These are phyloP conservation scores for Drosophila neutralis DNA, from an alignment of 2,888 invertebrate genomes.

Conservation along the genomic window DNA sequence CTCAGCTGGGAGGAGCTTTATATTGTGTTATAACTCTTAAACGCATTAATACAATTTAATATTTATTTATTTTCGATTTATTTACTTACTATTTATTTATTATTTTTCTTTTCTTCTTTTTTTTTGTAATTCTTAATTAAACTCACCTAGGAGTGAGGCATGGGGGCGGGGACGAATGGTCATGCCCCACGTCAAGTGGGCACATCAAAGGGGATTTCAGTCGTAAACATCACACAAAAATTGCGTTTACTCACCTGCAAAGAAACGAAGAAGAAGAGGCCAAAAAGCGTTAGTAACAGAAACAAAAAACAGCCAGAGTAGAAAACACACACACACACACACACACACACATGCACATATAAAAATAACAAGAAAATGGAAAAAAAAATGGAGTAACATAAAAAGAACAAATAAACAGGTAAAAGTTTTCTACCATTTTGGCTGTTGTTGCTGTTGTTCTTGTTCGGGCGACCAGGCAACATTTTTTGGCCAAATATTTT, in stretches of 20 bases:
- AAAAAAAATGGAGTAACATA: conserved; percentile 19
- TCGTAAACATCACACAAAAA: conserved; percentile 59
- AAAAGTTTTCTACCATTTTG: conserved; percentile 24
- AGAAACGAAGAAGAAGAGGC: conserved; percentile 31
- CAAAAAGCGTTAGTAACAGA: conserved; percentile 33
- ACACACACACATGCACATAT: not conserved
- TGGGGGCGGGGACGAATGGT: not conserved
- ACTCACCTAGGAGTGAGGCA: conserved; percentile 36
- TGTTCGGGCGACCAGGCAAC: conserved; percentile 28
- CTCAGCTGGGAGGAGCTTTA: conserved; percentile 1
- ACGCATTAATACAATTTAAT: conserved; percentile 29
- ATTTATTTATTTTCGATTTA: not conserved
- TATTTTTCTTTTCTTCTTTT: not conserved
- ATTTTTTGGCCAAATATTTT: conserved; percentile 51
- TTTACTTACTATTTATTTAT: not conserved
- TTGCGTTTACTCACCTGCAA: conserved; percentile 77
- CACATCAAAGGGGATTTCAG: conserved; percentile 67
- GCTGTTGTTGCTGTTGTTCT: conserved; percentile 5
- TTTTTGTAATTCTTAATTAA: conserved; percentile 41
- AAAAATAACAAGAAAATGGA: conserved; percentile 30
- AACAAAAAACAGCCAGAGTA: conserved; percentile 10
- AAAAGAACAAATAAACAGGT: conserved; percentile 37
- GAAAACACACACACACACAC: not conserved
- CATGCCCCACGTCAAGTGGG: not conserved
- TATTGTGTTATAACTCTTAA: conserved; percentile 29